phyloP scores from a whole-genome alignment of 1,140 invertebrate species.

The Drosophila bipectinata region DNA sequence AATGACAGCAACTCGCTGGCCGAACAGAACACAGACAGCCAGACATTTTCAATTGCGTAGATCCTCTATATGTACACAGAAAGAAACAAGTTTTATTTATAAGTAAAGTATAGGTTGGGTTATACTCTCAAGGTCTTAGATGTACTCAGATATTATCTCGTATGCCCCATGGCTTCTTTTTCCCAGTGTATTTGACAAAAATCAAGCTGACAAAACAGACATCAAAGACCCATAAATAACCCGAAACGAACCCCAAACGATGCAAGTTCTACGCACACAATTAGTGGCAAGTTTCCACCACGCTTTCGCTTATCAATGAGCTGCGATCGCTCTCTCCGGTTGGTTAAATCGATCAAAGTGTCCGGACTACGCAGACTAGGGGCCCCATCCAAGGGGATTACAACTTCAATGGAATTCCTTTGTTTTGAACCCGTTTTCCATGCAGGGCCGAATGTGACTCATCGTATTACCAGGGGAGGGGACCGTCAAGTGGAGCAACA shows the following conservation, averaged over 20 bases:
- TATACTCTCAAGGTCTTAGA: too few relatives aligned
- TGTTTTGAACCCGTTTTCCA: constrained; percentile 45
- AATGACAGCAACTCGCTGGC: constrained; percentile 64
- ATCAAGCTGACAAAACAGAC: constrained; percentile 9
- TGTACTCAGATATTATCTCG: too few relatives aligned
- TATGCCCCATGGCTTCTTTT: neutral
- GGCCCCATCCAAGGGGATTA: constrained; percentile 42
- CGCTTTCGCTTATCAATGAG: constrained; percentile 74
- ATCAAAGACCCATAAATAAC: constrained; percentile 24
- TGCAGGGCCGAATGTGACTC: constrained; percentile 53
- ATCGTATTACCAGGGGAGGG: constrained; percentile 34
- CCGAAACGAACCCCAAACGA: constrained; percentile 31
- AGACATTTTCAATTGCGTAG: constrained; percentile 35
- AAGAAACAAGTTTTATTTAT: neutral
- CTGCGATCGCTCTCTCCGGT: constrained; percentile 36
- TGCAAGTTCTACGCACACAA: constrained; percentile 50
- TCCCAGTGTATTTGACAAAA: neutral
- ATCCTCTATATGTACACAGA: constrained; percentile 12
- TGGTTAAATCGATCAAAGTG: constrained; percentile 66
- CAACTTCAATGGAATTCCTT: constrained; percentile 76
- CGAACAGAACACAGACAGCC: constrained; percentile 13
- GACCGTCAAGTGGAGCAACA: constrained; percentile 40
- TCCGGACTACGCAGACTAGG: neutral
- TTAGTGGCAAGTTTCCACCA: constrained; percentile 59
- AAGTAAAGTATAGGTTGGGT: too few relatives aligned